Evolutionary conservation across 2,113 vertebrate genomes (phyloP), one percentile per base, ranked within the genome.

Genomic region (Glaucomys volans): DNA sequence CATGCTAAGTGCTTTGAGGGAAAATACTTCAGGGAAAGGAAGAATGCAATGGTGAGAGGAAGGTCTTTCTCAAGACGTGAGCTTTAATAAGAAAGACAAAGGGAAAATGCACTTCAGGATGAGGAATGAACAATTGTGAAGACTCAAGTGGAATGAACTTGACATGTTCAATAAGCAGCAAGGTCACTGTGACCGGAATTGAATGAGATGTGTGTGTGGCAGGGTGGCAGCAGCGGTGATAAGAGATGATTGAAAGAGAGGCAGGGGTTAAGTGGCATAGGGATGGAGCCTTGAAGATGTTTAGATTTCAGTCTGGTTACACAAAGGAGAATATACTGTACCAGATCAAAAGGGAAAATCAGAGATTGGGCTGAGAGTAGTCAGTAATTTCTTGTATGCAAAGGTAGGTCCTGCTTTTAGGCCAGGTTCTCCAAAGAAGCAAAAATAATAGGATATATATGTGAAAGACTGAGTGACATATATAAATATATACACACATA

Each of bases 151-250:
- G 57, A 83, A 66, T 0, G 26, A 59, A 18, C 32, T 32, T 66
- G 81, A 67, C 16, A 40, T 22, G 50, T 66, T 87, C 35, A 14
- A 54, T 75, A 42, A 7, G 32, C n/a, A 76, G 44, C 26, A 47
- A 67, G 42, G 57, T 64, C 75, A 57, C 24, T 4, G 20, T 69
- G 75, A 47, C 42, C 20, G 2, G 50, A 30, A 59, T 10, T 64
- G 57, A 76, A 42, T 32, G 35, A 57, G 12, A 4, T 24, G 17
- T 13, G 11, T 44, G 35, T 64, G 18, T 16, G 50, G 14, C 32
- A 4, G n/a, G 1, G 9, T 1, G 0, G 12, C 1, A 8, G 13
- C 9, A 20, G 8, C 7, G 0, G 10, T 14, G 35, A 26, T 54
- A 47, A 81, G 13, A 37, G 13, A 42, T 20, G 47, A 77, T 8